Evolutionary conservation across 2,888 invertebrate species (phyloP), one percentile per base, ranked within the genome.

Genomic region (Chirona hameri): DNA sequence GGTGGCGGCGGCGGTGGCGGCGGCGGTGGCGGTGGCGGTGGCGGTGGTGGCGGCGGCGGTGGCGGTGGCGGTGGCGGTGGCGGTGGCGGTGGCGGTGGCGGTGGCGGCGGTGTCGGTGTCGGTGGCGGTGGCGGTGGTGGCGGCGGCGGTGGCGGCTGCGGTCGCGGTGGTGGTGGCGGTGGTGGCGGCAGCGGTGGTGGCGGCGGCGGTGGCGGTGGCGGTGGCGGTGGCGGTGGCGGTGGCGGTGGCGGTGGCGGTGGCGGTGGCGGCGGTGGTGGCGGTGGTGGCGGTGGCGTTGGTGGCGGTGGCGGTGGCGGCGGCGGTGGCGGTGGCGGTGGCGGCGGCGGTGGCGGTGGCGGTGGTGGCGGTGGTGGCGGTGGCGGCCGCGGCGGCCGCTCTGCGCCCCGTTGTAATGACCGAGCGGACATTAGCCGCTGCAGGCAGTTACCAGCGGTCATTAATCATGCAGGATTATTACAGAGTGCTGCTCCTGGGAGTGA

Each of bases 391-490:
- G 9, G 65, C 65, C 65, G 27, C 65, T 24, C n/a, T 27, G n/a
- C 27, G n/a, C 60, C 24, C 7, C 24, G 10, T 9, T 5, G 65
- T 65, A 65, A 65, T 65, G 65, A 65, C 65, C 27, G 65, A n/a
- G n/a, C 24, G 65, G n/a, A 65, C 65, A 65, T 65, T 65, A 65
- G 65, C 65, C 27, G 27, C 65, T 10, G n/a, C 65, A 10, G 24
- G 65, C 65, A 3, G 65, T 65, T 65, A 65, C 65, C 27, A 9
- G 65, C 5, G n/a, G 27, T 27, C 65, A n/a, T 65, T 65, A 65
- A 65, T 65, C 65, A 65, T 27, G 65, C 65, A 24, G n/a, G 27
- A 65, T 65, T 65, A 65, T 65, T 65, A 65, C 65, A 65, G 65
- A 65, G 65, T 65, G 65, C 65, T 65, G 65, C 65, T n/a, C n/a